Percentiles rank a stretch among this genome's conserved stretches.
These are phyloP conservation scores for Caenorhabditis latens DNA, from an alignment of 1,140 invertebrate species.

Conservation along the genomic window DNA sequence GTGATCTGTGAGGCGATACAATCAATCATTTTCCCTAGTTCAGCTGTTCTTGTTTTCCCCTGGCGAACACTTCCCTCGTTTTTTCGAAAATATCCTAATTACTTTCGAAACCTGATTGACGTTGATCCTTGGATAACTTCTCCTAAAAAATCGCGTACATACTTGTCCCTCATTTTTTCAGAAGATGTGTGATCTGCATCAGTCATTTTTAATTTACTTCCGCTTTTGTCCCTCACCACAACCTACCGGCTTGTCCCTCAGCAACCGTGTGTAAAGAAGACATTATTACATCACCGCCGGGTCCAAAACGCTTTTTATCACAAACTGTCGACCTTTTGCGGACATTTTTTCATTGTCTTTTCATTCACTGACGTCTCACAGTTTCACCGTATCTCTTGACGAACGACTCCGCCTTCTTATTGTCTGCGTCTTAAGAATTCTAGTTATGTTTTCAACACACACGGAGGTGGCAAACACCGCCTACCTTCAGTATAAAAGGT, in stretches of 20 bases:
- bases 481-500: constrained; percentile 48
- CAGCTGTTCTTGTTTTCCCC: constrained; percentile 32
- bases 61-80: constrained; percentile 20
- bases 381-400: constrained; percentile 20
- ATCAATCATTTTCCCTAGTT: constrained; percentile 48
- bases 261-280: background rate
- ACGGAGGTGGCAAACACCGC: constrained; percentile 42
- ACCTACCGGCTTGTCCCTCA: constrained; percentile 35
- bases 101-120: constrained; percentile 43
- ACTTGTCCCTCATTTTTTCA: constrained; percentile 19
- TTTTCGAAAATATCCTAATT: constrained; percentile 22
- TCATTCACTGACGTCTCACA: constrained; percentile 39
- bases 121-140: constrained; percentile 17
- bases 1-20: constrained; percentile 48
- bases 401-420: constrained; percentile 40
- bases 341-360: constrained; percentile 49
- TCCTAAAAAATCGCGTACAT: constrained; percentile 4
- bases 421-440: constrained; percentile 45
- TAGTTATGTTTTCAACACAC: constrained; percentile 7
- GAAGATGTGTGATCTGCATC: constrained; percentile 16
- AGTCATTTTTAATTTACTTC: constrained; percentile 50
- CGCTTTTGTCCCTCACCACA: constrained; percentile 26
- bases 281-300: constrained; percentile 45
- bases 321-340: constrained; percentile 50
- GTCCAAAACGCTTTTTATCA: constrained; percentile 51